Percentiles rank a stretch among this genome's conserved stretches.
Evolutionary conservation across 2,888 invertebrate species (phyloP).

Genomic region (Chironomus riparius): DNA sequence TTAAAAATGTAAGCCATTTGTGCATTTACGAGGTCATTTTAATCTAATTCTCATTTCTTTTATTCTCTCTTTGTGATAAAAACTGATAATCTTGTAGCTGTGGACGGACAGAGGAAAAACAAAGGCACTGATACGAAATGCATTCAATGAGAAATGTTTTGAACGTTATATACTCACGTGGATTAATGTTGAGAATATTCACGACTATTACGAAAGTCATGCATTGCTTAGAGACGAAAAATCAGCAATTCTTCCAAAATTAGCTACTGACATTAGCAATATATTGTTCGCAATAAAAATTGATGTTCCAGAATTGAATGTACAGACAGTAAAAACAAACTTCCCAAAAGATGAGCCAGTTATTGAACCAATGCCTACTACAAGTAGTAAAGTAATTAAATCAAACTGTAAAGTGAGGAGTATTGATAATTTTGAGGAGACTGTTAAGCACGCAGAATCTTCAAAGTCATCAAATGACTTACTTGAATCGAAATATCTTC

Average conservation of each 20-base stretch:
- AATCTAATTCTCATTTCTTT: background rate
- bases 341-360: conserved; percentile 54
- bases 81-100: conserved; percentile 40
- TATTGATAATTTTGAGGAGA: conserved; percentile 23
- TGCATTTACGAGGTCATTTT: background rate
- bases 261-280: conserved; percentile 78
- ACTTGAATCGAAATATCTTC: too few relatives aligned
- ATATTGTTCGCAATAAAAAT: conserved; percentile 88
- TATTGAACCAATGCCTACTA: conserved; percentile 46
- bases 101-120: conserved; percentile 51
- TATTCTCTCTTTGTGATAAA: background rate
- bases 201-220: conserved; percentile 75
- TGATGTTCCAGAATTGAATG: conserved; percentile 74
- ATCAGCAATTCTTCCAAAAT: conserved; percentile 67
- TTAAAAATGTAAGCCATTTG: conserved; percentile 44
- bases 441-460: background rate
- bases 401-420: background rate
- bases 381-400: background rate
- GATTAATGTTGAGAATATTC: conserved; percentile 56
- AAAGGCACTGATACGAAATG: conserved; percentile 79
- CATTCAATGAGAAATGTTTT: conserved; percentile 84
- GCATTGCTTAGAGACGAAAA: conserved; percentile 76
- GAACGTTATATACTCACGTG: conserved; percentile 72
- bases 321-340: conserved; percentile 44
- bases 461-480: background rate